phyloP scores from a whole-genome alignment of 2,113 vertebrate genomes.

The Miniopterus natalensis region DNA sequence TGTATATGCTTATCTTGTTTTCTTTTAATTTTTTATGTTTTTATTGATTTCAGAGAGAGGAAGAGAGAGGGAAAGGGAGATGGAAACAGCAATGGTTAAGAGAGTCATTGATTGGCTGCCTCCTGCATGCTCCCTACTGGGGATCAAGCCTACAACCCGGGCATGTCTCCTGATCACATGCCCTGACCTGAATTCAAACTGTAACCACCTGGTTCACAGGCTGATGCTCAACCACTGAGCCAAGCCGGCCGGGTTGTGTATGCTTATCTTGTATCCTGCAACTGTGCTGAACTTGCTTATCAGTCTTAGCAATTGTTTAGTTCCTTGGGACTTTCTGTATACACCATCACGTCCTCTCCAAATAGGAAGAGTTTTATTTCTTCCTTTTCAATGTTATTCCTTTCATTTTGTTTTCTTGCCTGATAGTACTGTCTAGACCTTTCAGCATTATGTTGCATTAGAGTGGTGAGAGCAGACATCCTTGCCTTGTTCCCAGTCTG shows the following conservation, averaged over 20 bases:
- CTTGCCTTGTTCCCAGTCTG: neutral
- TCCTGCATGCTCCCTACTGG: too few relatives aligned
- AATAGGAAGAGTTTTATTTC: slow-evolving; percentile 11
- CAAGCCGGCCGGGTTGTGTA: neutral
- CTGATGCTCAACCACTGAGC: too few relatives aligned
- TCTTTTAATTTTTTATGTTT: too few relatives aligned
- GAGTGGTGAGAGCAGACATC: neutral
- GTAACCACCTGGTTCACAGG: too few relatives aligned
- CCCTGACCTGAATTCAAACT: too few relatives aligned
- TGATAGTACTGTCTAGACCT: neutral
- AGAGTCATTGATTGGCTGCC: too few relatives aligned
- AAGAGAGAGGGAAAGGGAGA: too few relatives aligned
- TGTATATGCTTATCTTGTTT: neutral
- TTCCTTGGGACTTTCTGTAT: slow-evolving; percentile 3
- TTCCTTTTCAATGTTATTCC: neutral
- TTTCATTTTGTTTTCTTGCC: slow-evolving; percentile 33
- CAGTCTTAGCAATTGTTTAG: slow-evolving; percentile 44
- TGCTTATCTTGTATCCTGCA: neutral
- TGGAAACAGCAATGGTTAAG: too few relatives aligned
- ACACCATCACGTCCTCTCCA: neutral
- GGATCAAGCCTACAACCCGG: too few relatives aligned
- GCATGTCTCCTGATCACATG: too few relatives aligned
- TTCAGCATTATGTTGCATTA: neutral
- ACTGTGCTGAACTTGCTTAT: neutral
- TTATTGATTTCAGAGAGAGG: too few relatives aligned